Evolutionary conservation across 2,797 vertebrate genomes (phyloP).

Genomic region (Sebastiscus tertius): DNA sequence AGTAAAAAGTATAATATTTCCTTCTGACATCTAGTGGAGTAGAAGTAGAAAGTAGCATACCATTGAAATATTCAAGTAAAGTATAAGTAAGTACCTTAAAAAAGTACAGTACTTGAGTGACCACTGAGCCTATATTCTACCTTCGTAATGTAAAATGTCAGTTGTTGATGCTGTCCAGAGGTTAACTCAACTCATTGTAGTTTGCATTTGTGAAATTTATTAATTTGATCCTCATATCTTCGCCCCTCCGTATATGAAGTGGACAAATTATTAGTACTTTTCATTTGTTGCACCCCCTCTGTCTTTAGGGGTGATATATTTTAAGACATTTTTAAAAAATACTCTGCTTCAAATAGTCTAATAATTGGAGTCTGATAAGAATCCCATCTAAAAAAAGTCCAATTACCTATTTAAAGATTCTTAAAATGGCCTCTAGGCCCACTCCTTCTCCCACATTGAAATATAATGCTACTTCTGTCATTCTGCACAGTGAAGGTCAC

Average conservation of each 20-base stretch:
- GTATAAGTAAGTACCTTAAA: too few relatives aligned
- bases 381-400: not conserved
- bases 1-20: too few relatives aligned
- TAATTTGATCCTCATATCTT: not conserved
- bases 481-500: not conserved
- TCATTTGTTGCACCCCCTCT: not conserved
- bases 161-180: not conserved
- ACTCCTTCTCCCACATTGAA: not conserved
- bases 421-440: not conserved
- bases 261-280: not conserved
- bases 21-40: too few relatives aligned
- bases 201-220: not conserved
- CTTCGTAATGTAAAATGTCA: not conserved
- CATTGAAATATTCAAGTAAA: too few relatives aligned
- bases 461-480: not conserved
- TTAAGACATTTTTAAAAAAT: not conserved
- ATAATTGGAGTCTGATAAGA: not conserved
- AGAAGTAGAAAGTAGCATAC: too few relatives aligned
- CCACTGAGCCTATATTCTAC: too few relatives aligned
- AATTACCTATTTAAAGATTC: not conserved
- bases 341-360: too few relatives aligned
- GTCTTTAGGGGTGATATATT: not conserved
- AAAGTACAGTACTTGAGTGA: too few relatives aligned
- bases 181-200: not conserved
- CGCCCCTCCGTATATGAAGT: not conserved